phyloP scores from a whole-genome alignment of 2,113 vertebrate genomes.

The Paradisaea rubra region DNA sequence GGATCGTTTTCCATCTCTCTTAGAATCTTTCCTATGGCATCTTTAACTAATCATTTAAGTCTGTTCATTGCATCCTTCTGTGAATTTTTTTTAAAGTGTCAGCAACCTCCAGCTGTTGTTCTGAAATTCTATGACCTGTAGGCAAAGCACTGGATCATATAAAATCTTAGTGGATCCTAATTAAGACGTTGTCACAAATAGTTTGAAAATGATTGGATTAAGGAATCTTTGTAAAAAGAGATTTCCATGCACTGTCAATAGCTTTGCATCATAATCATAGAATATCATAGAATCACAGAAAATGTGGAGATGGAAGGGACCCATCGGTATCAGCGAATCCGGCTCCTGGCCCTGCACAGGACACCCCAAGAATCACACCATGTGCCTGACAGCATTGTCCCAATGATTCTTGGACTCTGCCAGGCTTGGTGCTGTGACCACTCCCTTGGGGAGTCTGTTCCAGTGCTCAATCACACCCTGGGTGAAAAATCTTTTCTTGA shows the following conservation, averaged over 20 bases:
- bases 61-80: background rate
- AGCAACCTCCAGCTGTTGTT: background rate
- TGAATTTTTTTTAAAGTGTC: background rate
- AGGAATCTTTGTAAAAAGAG: background rate
- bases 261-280: background rate
- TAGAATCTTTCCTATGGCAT: background rate
- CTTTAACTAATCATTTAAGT: background rate
- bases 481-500: background rate
- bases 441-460: background rate
- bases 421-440: background rate
- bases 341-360: background rate
- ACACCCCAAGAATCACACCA: background rate
- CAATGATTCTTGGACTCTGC: background rate
- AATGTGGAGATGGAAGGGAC: background rate
- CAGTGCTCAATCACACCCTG: background rate
- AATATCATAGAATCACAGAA: background rate
- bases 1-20: background rate
- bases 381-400: background rate
- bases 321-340: rapidly evolving
- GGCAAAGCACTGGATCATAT: background rate
- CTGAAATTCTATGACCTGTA: background rate
- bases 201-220: background rate
- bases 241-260: background rate
- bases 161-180: background rate
- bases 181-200: background rate